Evolutionary conservation across 2,888 invertebrate species (phyloP).

Genomic region (Polyommatus iphigenia): DNA sequence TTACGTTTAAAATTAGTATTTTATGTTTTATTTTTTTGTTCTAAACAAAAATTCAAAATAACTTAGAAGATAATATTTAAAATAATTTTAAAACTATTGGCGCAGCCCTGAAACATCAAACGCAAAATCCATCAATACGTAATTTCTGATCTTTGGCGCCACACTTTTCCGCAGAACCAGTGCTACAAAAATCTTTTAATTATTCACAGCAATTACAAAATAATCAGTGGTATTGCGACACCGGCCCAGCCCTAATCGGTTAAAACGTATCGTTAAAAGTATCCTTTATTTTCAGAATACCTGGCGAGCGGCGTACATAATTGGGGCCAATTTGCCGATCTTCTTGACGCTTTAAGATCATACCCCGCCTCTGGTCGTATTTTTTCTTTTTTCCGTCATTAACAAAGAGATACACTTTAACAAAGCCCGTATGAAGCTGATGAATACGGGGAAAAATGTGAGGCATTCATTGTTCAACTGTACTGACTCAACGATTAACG

Average conservation of each 20-base stretch:
- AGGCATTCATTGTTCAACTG: slow-evolving; percentile 5
- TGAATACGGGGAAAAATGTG: slow-evolving; percentile 20
- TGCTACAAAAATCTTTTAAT: background rate
- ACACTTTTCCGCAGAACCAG: background rate
- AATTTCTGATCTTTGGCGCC: background rate
- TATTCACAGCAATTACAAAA: slow-evolving; percentile 17
- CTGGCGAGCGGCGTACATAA: slow-evolving; percentile 29
- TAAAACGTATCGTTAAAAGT: slow-evolving; percentile 30
- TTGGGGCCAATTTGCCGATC: slow-evolving; percentile 34
- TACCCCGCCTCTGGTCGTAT: slow-evolving; percentile 29
- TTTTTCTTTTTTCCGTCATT: slow-evolving; percentile 30
- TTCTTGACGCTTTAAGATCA: slow-evolving; percentile 33
- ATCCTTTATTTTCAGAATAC: slow-evolving; percentile 30
- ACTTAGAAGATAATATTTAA: background rate
- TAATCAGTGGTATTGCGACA: slow-evolving; percentile 28
- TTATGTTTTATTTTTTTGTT: background rate
- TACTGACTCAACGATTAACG: slow-evolving; percentile 7
- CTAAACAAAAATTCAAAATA: background rate
- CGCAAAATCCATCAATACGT: background rate
- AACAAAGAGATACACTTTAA: slow-evolving; percentile 26
- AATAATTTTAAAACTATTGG: background rate
- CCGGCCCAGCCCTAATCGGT: slow-evolving; percentile 21
- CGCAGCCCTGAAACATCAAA: background rate
- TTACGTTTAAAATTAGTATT: background rate
- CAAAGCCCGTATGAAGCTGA: slow-evolving; percentile 14